These are phyloP conservation scores for Alexandromys fortis DNA, from an alignment of 2,113 vertebrate species.

Conservation along the genomic window DNA sequence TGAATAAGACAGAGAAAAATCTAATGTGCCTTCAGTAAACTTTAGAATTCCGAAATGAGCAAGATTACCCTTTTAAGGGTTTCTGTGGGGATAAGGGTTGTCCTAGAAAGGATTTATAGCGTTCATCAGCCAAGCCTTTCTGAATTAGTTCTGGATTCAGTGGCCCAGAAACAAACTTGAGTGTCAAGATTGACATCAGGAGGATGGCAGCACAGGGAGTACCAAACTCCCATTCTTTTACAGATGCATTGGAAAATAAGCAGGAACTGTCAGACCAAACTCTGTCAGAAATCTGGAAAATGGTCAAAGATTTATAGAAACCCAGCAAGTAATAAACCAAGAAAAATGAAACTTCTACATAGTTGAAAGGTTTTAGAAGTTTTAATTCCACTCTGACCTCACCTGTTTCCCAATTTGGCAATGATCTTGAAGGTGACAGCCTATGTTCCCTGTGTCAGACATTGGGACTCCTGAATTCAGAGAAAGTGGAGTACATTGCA, in stretches of 20 bases:
- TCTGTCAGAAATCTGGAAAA: slow-evolving; percentile 27
- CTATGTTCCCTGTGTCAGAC: not conserved
- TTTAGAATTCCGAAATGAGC: not conserved
- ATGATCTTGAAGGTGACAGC: not conserved
- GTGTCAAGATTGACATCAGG: not conserved
- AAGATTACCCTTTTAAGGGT: slow-evolving; percentile 32
- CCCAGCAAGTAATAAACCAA: not conserved
- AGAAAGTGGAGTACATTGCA: not conserved
- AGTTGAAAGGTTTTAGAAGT: not conserved
- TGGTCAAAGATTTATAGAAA: slow-evolving; percentile 1
- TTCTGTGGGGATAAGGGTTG: not conserved
- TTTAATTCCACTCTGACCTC: not conserved
- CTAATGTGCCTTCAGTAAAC: not conserved
- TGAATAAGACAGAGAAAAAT: not conserved
- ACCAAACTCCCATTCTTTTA: not conserved
- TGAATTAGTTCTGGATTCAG: not conserved
- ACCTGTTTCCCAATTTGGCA: not conserved
- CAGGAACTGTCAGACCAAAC: not conserved
- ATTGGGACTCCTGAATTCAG: not conserved
- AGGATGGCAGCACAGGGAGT: not conserved
- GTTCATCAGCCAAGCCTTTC: slow-evolving; percentile 23
- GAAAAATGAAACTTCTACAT: slow-evolving; percentile 13
- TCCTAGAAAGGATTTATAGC: not conserved
- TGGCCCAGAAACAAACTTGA: not conserved
- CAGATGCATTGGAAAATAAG: slow-evolving; percentile 18